Percentiles rank a stretch among this genome's conserved stretches.
phyloP scores from a whole-genome alignment of 2,113 vertebrate species.

The Coregonus clupeaformis region DNA sequence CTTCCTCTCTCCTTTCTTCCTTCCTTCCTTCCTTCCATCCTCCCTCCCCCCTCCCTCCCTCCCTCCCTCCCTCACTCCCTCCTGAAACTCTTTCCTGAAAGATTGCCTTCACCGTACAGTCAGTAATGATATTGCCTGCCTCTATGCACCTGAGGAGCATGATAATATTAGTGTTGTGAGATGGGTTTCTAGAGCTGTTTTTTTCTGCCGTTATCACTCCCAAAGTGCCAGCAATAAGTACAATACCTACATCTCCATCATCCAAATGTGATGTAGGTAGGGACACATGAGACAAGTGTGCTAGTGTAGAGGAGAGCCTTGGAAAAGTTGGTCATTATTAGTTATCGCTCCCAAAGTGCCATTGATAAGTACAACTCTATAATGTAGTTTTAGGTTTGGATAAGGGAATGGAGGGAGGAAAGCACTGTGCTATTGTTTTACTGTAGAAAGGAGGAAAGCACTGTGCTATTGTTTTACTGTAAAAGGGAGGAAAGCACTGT shows the following conservation, averaged over 20 bases:
- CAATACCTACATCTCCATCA: conserved; percentile 33
- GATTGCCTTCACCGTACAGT: too few species aligned
- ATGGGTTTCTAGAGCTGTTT: conserved; percentile 66
- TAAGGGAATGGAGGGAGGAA: too few species aligned
- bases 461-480: too few species aligned
- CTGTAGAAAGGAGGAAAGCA: too few species aligned
- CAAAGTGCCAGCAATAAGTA: conserved; percentile 57
- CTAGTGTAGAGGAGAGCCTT: conserved; percentile 7
- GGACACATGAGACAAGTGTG: conserved; percentile 19
- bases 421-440: too few species aligned
- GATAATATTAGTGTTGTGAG: conserved; percentile 72
- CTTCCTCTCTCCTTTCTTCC: conserved; percentile 58
- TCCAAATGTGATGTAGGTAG: conserved; percentile 31
- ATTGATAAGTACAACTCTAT: conserved; percentile 11
- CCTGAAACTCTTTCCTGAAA: conserved; percentile 2
- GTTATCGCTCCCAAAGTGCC: conserved; percentile 11
- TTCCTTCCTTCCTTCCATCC: not conserved
- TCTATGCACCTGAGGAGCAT: conserved; percentile 53
- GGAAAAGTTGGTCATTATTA: too few species aligned
- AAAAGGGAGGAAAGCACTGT: too few species aligned
- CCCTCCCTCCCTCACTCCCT: conserved; percentile 5
- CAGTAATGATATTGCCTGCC: too few species aligned
- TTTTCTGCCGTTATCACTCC: conserved; percentile 68
- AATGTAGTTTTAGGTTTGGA: too few species aligned
- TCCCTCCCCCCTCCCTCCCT: conserved; percentile 1